Conservation (phyloP, 2,797 vertebrate species). For the Thalassophryne amazonica region DNA sequence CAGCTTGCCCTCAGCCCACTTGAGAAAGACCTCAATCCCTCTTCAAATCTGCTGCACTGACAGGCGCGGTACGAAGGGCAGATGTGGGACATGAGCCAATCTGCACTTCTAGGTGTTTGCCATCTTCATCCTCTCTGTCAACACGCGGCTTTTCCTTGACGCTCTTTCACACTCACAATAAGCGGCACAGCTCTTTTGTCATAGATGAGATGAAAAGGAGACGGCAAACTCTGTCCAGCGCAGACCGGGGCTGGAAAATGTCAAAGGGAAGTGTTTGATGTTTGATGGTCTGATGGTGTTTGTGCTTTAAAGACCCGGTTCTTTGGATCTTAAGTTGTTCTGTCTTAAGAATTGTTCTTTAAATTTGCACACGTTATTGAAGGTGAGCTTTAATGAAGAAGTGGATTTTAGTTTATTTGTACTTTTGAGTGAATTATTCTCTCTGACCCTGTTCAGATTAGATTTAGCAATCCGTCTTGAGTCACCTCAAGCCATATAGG, state of each 20-base stretch:
- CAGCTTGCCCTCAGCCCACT: constrained; percentile 70
- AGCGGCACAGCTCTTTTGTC: constrained; percentile 63
- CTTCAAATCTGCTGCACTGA: constrained; percentile 55
- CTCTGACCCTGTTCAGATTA: constrained; percentile 36
- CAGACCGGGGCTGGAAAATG: constrained; percentile 43
- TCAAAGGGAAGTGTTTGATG: constrained; percentile 56
- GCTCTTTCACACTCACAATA: constrained; percentile 60
- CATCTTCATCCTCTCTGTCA: constrained; percentile 75
- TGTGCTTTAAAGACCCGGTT: constrained; percentile 37
- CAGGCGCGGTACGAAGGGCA: constrained; percentile 58
- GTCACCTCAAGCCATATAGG: too few relatives aligned
- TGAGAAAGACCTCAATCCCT: constrained; percentile 67
- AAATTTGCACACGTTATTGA: constrained; percentile 49
- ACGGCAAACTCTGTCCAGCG: constrained; percentile 46
- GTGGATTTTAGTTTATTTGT: constrained; percentile 31
- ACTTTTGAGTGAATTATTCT: constrained; percentile 26
- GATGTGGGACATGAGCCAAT: constrained; percentile 73
- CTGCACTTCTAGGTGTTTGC: constrained; percentile 67
- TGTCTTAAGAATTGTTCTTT: constrained; percentile 36
- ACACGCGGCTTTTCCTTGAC: constrained; percentile 65
- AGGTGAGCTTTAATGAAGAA: constrained; percentile 48
- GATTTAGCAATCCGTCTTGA: too few relatives aligned
- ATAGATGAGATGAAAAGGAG: constrained; percentile 54
- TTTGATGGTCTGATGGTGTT: constrained; percentile 54
- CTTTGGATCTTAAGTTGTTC: constrained; percentile 33